phyloP scores from a whole-genome alignment of 2,888 invertebrate genomes.

The Lepidonotus clava region DNA sequence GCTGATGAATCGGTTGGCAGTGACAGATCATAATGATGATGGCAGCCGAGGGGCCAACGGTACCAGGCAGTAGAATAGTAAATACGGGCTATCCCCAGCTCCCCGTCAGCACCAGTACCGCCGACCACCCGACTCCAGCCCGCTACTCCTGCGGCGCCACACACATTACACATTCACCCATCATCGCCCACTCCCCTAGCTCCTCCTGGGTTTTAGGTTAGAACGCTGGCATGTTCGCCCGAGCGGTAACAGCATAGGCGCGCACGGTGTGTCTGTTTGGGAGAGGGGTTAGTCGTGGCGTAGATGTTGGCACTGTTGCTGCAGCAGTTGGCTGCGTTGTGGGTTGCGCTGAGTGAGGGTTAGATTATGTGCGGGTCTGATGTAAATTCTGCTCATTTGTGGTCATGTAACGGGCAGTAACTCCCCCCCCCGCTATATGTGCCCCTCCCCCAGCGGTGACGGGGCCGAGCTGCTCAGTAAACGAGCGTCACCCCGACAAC shows the following conservation, averaged over 20 bases:
- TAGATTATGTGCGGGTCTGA: neutral
- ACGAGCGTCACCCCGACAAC: neutral
- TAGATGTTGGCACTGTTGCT: no score
- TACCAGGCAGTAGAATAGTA: conserved; percentile 24
- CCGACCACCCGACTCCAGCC: neutral
- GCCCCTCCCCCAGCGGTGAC: neutral
- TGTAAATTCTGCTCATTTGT: conserved; percentile 40
- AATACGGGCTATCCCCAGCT: neutral
- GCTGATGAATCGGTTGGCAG: conserved; percentile 33
- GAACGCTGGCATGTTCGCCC: no score
- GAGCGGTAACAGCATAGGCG: no score
- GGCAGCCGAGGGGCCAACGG: neutral
- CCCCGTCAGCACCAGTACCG: neutral
- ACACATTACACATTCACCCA: neutral
- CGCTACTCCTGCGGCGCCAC: neutral
- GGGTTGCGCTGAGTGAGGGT: neutral
- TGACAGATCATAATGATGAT: conserved; percentile 51
- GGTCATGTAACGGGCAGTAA: conserved; percentile 6
- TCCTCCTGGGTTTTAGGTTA: no score
- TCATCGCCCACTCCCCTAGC: neutral
- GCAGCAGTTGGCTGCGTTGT: no score
- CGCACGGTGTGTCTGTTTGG: no score
- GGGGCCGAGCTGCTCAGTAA: neutral
- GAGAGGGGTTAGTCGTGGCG: no score
- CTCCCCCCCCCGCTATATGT: neutral